Percentiles rank a stretch among this genome's conserved stretches.
Conservation (phyloP, 2,797 vertebrate species). For the Microctenopoma stevenorrisi region DNA sequence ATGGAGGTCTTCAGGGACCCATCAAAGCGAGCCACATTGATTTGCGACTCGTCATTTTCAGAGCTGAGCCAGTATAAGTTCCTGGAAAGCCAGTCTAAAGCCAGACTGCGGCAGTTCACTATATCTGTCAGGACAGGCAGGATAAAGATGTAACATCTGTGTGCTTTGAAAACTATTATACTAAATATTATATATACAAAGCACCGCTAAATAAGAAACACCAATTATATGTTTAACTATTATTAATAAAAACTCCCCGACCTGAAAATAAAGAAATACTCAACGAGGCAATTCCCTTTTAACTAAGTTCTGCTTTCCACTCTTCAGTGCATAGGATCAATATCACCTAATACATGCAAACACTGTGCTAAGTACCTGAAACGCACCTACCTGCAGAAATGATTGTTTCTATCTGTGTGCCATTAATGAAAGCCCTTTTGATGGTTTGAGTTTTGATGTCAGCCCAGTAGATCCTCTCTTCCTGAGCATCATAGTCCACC, state of each 20-base stretch:
- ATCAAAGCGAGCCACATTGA: slow-evolving; percentile 96
- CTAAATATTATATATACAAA: neutral
- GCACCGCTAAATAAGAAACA: neutral
- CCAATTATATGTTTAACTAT: neutral
- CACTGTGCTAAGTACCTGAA: neutral
- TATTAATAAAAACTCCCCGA: neutral
- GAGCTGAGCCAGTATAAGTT: slow-evolving; percentile 99
- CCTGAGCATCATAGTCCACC: slow-evolving; percentile 93
- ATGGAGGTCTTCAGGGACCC: slow-evolving; percentile 98
- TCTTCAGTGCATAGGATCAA: neutral
- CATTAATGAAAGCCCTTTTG: slow-evolving; percentile 96
- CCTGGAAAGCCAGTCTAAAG: slow-evolving; percentile 97
- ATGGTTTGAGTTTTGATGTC: slow-evolving; percentile 98
- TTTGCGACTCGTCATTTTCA: slow-evolving; percentile 98
- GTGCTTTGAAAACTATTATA: slow-evolving; percentile 9
- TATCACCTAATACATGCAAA: neutral
- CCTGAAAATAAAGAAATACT: too few species aligned
- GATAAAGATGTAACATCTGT: neutral
- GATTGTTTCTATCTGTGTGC: slow-evolving; percentile 95
- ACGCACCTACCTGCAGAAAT: slow-evolving; percentile 90
- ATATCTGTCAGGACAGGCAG: slow-evolving; percentile 84
- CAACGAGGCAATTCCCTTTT: too few species aligned
- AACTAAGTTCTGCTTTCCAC: too few species aligned
- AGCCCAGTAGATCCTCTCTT: slow-evolving; percentile 97
- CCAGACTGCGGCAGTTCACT: slow-evolving; percentile 94